These are phyloP conservation scores for Halichoerus grypus DNA, from an alignment of 2,113 vertebrate genomes.

Conservation along the genomic window DNA sequence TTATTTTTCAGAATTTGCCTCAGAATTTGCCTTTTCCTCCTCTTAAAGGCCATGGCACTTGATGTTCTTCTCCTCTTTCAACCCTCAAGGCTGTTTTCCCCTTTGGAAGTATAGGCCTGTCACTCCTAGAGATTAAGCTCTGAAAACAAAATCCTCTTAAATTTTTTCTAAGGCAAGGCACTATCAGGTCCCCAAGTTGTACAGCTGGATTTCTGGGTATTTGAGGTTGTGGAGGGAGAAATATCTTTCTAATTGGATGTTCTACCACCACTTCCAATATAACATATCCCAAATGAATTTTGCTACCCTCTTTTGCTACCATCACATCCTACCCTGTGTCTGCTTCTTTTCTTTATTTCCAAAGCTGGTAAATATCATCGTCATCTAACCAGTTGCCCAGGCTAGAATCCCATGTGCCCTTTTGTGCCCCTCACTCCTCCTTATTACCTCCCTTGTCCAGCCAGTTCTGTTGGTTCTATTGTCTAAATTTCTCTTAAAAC, in stretches of 20 bases:
- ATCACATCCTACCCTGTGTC: neutral
- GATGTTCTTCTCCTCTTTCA: neutral
- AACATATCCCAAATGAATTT: neutral
- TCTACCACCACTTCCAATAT: neutral
- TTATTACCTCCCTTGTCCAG: neutral
- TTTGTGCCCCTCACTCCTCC: neutral
- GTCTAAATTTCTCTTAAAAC: neutral
- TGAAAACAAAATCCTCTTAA: conserved; percentile 20
- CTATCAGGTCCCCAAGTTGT: neutral
- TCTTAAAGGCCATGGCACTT: neutral
- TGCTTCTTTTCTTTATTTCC: neutral
- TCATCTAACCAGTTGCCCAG: neutral
- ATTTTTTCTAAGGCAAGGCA: neutral
- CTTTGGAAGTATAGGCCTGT: neutral
- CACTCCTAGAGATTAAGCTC: neutral
- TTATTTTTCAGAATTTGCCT: neutral
- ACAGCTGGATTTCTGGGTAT: neutral
- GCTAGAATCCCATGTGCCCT: neutral
- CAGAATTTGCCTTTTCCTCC: neutral
- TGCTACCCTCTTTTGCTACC: neutral
- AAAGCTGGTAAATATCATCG: neutral
- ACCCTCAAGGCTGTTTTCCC: neutral
- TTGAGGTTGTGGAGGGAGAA: neutral
- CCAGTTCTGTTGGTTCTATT: neutral
- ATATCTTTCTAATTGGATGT: neutral